Evolutionary conservation across 1,140 invertebrate species (phyloP).

Genomic region (Diprion similis): DNA sequence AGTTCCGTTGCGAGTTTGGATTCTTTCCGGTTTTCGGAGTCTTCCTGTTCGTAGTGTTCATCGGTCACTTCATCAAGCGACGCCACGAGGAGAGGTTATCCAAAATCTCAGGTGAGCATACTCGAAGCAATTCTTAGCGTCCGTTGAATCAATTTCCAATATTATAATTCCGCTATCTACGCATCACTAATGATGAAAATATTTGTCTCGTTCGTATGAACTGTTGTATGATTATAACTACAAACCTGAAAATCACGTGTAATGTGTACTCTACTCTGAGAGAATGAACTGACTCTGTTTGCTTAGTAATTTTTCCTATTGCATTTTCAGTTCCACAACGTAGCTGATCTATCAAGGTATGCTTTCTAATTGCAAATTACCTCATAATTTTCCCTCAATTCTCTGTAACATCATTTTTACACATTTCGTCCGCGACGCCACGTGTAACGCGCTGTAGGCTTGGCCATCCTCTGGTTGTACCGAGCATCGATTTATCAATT

Average conservation of each 20-base stretch:
- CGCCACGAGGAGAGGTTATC: too few species aligned
- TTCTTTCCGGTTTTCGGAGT: too few species aligned
- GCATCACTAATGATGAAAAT: not conserved
- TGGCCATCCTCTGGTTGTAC: too few species aligned
- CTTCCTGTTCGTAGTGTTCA: too few species aligned
- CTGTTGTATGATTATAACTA: not conserved
- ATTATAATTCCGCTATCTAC: too few species aligned
- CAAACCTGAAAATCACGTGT: not conserved
- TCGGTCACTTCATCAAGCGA: too few species aligned
- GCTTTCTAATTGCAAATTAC: not conserved
- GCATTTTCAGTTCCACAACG: not conserved
- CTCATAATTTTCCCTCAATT: not conserved
- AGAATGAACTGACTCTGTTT: not conserved
- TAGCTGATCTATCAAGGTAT: not conserved
- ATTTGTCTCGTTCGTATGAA: not conserved
- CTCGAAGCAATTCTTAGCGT: too few species aligned
- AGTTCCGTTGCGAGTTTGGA: too few species aligned
- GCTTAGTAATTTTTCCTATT: not conserved
- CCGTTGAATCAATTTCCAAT: too few species aligned
- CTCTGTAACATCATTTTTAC: not conserved
- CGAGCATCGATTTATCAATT: not conserved
- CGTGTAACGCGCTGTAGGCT: not conserved
- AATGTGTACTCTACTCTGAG: not conserved
- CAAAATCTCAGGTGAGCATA: too few species aligned
- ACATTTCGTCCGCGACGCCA: not conserved